Percentiles rank a stretch among this genome's conserved stretches.
Conservation (phyloP, 2,888 invertebrate species). For the Copidosoma aretas region DNA sequence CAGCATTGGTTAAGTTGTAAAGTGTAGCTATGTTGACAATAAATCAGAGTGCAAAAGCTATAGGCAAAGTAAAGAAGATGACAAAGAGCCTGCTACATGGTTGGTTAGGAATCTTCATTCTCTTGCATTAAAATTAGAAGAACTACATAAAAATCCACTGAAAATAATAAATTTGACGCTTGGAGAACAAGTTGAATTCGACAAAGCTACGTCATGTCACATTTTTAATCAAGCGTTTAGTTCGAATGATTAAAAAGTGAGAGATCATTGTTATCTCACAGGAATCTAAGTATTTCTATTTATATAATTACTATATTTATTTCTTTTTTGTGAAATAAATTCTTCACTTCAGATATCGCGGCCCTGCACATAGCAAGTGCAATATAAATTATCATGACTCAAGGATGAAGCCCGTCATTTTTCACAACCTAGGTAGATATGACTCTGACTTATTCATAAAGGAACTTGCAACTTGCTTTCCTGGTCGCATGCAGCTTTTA, state of each 20-base stretch:
- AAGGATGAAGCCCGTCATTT: slow-evolving; percentile 41
- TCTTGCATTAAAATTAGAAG: too few relatives aligned
- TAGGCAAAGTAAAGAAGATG: too few relatives aligned
- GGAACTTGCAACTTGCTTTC: too few relatives aligned
- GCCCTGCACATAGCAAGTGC: too few relatives aligned
- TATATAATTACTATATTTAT: too few relatives aligned
- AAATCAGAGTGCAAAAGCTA: too few relatives aligned
- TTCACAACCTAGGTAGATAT: slow-evolving; percentile 36
- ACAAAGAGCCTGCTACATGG: too few relatives aligned
- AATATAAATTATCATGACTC: slow-evolving; percentile 18
- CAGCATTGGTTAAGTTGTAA: too few relatives aligned
- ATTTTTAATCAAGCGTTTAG: background rate
- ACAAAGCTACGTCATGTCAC: background rate
- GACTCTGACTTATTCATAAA: background rate
- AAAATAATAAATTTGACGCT: too few relatives aligned
- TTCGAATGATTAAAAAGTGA: background rate
- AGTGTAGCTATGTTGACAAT: too few relatives aligned
- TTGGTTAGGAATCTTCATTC: too few relatives aligned
- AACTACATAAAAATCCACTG: too few relatives aligned
- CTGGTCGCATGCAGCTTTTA: background rate
- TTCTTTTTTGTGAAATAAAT: background rate
- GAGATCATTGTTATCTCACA: slow-evolving; percentile 15
- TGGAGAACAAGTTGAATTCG: background rate
- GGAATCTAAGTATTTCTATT: slow-evolving; percentile 4
- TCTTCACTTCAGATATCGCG: slow-evolving; percentile 7